These are phyloP conservation scores for Lordiphosa clarofinis DNA, from an alignment of 1,140 invertebrate species.

Conservation along the genomic window DNA sequence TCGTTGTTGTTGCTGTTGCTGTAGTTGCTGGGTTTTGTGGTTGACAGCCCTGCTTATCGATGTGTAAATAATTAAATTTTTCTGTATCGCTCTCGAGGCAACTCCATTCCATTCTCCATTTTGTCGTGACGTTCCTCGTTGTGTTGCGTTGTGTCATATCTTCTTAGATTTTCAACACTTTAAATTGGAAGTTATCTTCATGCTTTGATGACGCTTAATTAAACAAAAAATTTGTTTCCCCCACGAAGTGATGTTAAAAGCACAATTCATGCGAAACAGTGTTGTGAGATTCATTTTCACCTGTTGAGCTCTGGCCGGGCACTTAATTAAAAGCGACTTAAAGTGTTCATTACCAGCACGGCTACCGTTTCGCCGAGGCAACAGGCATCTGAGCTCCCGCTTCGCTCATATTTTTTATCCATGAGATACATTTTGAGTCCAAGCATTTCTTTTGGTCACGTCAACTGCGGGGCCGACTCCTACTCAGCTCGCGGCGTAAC, in stretches of 20 bases:
- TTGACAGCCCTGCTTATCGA: constrained; percentile 75
- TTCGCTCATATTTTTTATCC: constrained; percentile 66
- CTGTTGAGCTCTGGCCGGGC: constrained; percentile 43
- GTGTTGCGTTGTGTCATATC: constrained; percentile 27
- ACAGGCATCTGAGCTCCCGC: constrained; percentile 19
- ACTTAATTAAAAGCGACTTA: constrained; percentile 79
- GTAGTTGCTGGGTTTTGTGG: constrained; percentile 47
- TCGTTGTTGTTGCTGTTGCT: constrained; percentile 35
- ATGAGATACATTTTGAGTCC: constrained; percentile 63
- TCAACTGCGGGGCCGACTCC: constrained; percentile 44
- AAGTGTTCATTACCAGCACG: constrained; percentile 72
- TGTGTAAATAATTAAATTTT: constrained; percentile 77
- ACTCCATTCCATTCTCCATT: constrained; percentile 16
- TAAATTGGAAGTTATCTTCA: constrained; percentile 13
- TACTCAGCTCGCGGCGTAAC: constrained; percentile 56
- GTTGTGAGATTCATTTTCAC: constrained; percentile 17
- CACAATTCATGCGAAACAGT: background rate
- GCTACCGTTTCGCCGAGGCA: constrained; percentile 59
- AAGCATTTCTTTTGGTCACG: constrained; percentile 66
- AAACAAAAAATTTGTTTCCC: constrained; percentile 4
- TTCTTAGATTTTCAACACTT: constrained; percentile 52
- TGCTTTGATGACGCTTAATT: constrained; percentile 13
- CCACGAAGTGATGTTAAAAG: background rate
- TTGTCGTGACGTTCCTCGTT: constrained; percentile 19
- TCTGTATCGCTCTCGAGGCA: constrained; percentile 34